Base-by-base conservation (phyloP, 2,888 invertebrate genomes). In the Synergus gifuensis region DNA sequence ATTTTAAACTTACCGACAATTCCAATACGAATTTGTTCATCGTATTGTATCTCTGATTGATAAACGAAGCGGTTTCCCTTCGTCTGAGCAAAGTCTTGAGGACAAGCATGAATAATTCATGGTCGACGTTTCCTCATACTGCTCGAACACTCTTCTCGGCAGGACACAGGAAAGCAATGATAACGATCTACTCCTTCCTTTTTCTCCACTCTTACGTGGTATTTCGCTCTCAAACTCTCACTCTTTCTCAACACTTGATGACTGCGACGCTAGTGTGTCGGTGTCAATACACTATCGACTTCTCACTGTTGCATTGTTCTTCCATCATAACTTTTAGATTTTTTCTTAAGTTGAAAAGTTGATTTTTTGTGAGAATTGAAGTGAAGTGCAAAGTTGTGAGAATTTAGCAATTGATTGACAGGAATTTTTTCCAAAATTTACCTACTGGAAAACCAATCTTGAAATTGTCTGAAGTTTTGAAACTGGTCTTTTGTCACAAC, bases 91-190 rank as follows among this genome's bases (percentile, higher is more conserved):
- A 40, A 63, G 66, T 40, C n/a, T 28, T 36, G 49, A 54, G 49
- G 91, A 90, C 88, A 87, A 76, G 84, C 86, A 88, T 90, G 90
- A 90, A 91, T 91, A 84, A 91, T 91, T 90, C 91, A 91, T 91
- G 90, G 85, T 85, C 88, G 86, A 82, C 87, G 87, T 91, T 91
- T 92, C 92, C 91, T 91, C 91, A 90, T 90, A 90, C 90, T 87
- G 86, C 87, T 87, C 86, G 89, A 88, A 88, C 87, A 87, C 87
- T 90, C 90, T 92, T 91, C 91, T 91, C 87, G 88, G 91, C 91
- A 91, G 91, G 90, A 91, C 91, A 90, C 91, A 91, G 91, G 91
- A 91, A 91, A 90, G 91, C 88, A 83, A 82, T 83, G 91, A 91
- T 91, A 91, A 90, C 87, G 87, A 91, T 91, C 90, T 86, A 76